Percentiles rank a stretch among this genome's conserved stretches.
These are phyloP conservation scores for Orius insidiosus DNA, from an alignment of 1,140 invertebrate genomes.

Conservation along the genomic window DNA sequence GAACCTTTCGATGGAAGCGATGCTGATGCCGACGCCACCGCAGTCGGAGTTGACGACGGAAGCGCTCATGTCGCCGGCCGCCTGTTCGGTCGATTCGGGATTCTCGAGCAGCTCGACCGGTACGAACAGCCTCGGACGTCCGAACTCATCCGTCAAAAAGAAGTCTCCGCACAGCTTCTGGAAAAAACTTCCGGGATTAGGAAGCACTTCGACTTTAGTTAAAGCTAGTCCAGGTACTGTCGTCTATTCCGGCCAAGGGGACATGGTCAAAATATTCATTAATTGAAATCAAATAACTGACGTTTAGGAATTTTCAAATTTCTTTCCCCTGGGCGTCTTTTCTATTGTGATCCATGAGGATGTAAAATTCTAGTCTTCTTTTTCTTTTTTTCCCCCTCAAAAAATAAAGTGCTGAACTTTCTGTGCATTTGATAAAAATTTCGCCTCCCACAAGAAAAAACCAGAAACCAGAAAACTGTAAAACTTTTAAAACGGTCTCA, in stretches of 20 bases:
- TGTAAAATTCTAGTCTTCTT: no score
- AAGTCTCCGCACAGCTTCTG: constrained; percentile 27
- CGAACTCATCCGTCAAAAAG: constrained; percentile 18
- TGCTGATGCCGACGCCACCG: constrained; percentile 49
- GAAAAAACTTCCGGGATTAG: constrained; percentile 56
- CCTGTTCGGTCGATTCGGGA: constrained; percentile 57
- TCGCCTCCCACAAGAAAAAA: no score
- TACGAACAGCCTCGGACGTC: constrained; percentile 35
- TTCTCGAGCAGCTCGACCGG: constrained; percentile 63
- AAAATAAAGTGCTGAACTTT: no score
- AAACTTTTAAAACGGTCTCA: no score
- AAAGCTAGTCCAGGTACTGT: constrained; percentile 10
- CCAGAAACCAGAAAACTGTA: no score
- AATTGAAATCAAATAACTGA: background rate
- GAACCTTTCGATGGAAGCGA: constrained; percentile 71
- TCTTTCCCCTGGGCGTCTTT: no score
- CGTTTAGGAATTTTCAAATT: background rate
- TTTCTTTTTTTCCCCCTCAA: no score
- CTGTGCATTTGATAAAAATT: no score
- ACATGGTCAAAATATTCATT: constrained; percentile 7
- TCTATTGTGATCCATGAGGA: no score
- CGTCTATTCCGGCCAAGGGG: constrained; percentile 6
- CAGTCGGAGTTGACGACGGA: constrained; percentile 36
- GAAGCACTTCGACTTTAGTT: constrained; percentile 25
- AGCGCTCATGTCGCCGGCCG: constrained; percentile 40